Evolutionary conservation across 2,888 invertebrate species (phyloP).

Genomic region (Pedicia rivosa): DNA sequence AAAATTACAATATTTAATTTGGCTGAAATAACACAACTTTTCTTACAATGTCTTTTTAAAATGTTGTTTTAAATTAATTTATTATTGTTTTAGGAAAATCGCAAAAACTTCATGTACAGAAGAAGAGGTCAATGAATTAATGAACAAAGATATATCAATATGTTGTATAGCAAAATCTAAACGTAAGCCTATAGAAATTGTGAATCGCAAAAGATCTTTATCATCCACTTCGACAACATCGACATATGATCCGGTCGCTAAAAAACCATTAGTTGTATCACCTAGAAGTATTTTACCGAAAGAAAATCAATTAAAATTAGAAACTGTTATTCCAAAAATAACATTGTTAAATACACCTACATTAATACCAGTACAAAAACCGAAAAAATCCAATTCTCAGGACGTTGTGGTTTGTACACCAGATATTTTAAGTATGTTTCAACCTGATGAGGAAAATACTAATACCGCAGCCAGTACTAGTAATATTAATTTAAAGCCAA

Average conservation of each 20-base stretch:
- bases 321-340: slow-evolving; percentile 11
- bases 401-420: slow-evolving; percentile 44
- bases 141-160: slow-evolving; percentile 21
- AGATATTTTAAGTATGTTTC: slow-evolving; percentile 30
- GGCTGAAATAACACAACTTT: too few relatives aligned
- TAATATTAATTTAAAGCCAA: not conserved
- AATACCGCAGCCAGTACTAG: not conserved
- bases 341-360: too few relatives aligned
- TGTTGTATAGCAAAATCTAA: slow-evolving; percentile 23
- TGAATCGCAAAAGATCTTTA: too few relatives aligned
- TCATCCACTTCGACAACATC: slow-evolving; percentile 8
- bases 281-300: not conserved
- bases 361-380: too few relatives aligned
- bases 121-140: slow-evolving; percentile 17
- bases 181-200: too few relatives aligned
- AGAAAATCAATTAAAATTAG: not conserved
- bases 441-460: not conserved
- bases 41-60: too few relatives aligned
- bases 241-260: not conserved
- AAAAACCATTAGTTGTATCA: not conserved
- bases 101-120: slow-evolving; percentile 12
- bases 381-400: too few relatives aligned
- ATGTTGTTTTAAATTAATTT: too few relatives aligned
- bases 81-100: not conserved
- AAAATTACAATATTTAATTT: too few relatives aligned